Percentiles rank a stretch among this genome's conserved stretches.
Conservation (phyloP, 2,888 invertebrate genomes). For the Drosophila kuntzei region DNA sequence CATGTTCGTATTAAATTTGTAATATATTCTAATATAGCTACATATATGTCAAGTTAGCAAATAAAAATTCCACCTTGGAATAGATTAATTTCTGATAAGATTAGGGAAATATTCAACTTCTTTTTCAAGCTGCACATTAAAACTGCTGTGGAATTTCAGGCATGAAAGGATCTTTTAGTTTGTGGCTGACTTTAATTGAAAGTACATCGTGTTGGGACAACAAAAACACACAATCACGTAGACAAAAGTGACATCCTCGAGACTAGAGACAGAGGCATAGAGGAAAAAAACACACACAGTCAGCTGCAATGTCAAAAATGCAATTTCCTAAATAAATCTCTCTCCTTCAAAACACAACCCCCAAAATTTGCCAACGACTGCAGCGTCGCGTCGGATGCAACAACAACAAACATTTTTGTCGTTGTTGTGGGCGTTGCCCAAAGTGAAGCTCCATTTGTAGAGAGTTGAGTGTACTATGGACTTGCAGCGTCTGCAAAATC, state of each 20-base stretch:
- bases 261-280: slow-evolving; percentile 13
- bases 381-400: not conserved
- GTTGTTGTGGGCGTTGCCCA: slow-evolving; percentile 72
- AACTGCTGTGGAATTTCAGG: not conserved
- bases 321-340: slow-evolving; percentile 65
- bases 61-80: too few species aligned
- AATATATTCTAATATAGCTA: too few species aligned
- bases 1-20: too few species aligned
- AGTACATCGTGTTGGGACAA: not conserved
- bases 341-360: slow-evolving; percentile 22
- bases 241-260: slow-evolving; percentile 46
- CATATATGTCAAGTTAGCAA: too few species aligned
- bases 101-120: not conserved
- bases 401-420: slow-evolving; percentile 25
- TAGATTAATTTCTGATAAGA: not conserved
- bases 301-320: slow-evolving; percentile 64
- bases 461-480: slow-evolving; percentile 21
- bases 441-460: slow-evolving; percentile 29
- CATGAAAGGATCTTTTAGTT: slow-evolving; percentile 29
- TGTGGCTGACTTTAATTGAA: slow-evolving; percentile 54
- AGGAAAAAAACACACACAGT: slow-evolving; percentile 10
- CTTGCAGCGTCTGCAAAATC: slow-evolving; percentile 80
- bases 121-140: not conserved
- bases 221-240: slow-evolving; percentile 26
- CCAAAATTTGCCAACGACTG: slow-evolving; percentile 5